phyloP scores from a whole-genome alignment of 2,113 vertebrate genomes.

The Upupa epops region DNA sequence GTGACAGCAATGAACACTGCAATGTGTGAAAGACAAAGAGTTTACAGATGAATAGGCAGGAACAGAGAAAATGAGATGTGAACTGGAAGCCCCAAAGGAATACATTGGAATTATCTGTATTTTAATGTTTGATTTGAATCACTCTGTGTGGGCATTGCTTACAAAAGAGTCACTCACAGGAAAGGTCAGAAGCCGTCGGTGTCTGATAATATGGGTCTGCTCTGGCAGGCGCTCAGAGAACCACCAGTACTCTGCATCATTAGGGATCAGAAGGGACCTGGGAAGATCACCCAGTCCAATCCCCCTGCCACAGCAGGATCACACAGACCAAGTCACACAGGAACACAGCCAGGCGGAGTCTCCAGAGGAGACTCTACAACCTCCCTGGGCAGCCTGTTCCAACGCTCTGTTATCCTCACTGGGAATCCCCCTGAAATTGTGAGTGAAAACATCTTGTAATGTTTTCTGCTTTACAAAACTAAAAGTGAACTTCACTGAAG shows the following conservation, averaged over 20 bases:
- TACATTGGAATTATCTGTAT: neutral
- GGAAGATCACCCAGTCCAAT: too few species aligned
- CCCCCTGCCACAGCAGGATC: too few species aligned
- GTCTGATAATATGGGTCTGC: neutral
- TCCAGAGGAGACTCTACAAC: too few species aligned
- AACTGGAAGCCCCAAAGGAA: slow-evolving; percentile 19
- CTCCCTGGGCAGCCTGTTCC: too few species aligned
- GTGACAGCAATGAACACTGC: neutral
- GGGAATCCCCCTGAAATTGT: neutral
- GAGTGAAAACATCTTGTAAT: neutral
- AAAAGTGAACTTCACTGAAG: neutral
- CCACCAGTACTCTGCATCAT: neutral
- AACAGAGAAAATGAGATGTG: slow-evolving; percentile 38
- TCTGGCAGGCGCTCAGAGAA: neutral
- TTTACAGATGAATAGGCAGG: slow-evolving; percentile 33
- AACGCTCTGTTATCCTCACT: too few species aligned
- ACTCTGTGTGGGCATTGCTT: neutral
- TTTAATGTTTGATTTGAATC: slow-evolving; percentile 42
- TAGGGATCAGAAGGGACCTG: too few species aligned
- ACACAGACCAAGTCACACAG: too few species aligned
- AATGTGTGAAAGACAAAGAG: slow-evolving; percentile 7
- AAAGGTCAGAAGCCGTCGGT: slow-evolving; percentile 47
- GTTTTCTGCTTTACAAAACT: neutral
- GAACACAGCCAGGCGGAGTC: too few species aligned
- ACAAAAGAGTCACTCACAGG: neutral